These are phyloP conservation scores for Nothoprocta perdicaria DNA, from an alignment of 2,113 vertebrate species.

Conservation along the genomic window DNA sequence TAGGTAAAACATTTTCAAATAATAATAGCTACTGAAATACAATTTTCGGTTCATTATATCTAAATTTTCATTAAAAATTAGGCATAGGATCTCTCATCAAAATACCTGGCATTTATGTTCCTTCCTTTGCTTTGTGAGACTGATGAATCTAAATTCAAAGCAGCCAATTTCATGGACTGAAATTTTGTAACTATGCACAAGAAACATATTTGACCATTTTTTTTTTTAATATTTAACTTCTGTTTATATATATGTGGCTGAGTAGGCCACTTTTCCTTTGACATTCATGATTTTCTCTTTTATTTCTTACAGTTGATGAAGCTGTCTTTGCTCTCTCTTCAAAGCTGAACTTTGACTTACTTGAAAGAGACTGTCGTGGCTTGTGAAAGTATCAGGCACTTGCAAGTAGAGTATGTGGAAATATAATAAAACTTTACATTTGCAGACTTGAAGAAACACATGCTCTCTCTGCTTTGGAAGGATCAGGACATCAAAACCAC, in stretches of 20 bases:
- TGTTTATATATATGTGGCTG: neutral
- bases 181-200: neutral
- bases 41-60: neutral
- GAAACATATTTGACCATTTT: neutral
- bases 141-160: neutral
- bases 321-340: neutral
- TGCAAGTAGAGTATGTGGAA: neutral
- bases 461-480: neutral
- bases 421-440: neutral
- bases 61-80: neutral
- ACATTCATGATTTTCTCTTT: rapidly evolving
- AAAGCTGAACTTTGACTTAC: neutral
- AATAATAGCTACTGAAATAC: neutral
- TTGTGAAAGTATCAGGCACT: neutral
- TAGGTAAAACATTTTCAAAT: neutral
- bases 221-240: neutral
- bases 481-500: constrained; percentile 15
- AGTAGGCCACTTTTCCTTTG: neutral
- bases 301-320: neutral
- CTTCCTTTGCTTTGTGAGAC: neutral
- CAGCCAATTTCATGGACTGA: neutral
- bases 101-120: neutral
- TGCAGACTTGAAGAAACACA: neutral
- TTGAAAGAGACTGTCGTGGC: neutral
- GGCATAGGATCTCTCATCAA: neutral